phyloP scores from a whole-genome alignment of 2,888 invertebrate species.

The Andrena chrysosceles region DNA sequence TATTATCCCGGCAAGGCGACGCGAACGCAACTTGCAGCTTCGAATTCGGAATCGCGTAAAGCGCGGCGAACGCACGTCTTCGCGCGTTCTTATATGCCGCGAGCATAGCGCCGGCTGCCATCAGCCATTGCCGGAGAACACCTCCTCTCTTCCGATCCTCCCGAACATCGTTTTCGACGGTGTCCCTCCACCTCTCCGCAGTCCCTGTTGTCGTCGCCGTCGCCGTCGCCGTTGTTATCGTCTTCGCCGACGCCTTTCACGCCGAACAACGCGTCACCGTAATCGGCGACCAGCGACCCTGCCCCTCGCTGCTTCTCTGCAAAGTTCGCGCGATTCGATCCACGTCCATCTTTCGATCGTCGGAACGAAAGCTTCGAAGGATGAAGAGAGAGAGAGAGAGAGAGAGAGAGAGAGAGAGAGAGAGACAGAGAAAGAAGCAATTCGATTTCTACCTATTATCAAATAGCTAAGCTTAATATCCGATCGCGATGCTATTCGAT shows the following conservation, averaged over 20 bases:
- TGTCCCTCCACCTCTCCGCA: slow-evolving; percentile 59
- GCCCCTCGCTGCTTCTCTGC: slow-evolving; percentile 48
- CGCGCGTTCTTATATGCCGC: slow-evolving; percentile 64
- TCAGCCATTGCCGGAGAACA: slow-evolving; percentile 77
- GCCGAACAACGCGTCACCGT: slow-evolving; percentile 56
- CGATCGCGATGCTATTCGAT: neutral
- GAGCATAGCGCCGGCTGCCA: slow-evolving; percentile 65
- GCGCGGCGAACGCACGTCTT: slow-evolving; percentile 60
- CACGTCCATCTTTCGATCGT: neutral
- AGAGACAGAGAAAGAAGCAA: neutral
- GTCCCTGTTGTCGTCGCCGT: slow-evolving; percentile 43
- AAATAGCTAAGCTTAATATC: no score
- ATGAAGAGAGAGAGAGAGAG: no score
- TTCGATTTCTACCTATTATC: neutral
- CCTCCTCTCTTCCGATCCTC: slow-evolving; percentile 72
- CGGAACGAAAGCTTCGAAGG: no score
- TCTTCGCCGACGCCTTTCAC: neutral
- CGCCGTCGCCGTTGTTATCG: slow-evolving; percentile 36
- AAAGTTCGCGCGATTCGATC: slow-evolving; percentile 31
- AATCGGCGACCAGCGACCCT: slow-evolving; percentile 10
- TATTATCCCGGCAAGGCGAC: neutral
- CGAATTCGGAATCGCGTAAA: slow-evolving; percentile 59
- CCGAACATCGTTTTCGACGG: slow-evolving; percentile 74
- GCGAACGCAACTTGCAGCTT: slow-evolving; percentile 19
- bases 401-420: neutral